Evolutionary conservation across 2,888 invertebrate species (phyloP), one percentile per base, ranked within the genome.

Genomic region (Conomelus anceps): DNA sequence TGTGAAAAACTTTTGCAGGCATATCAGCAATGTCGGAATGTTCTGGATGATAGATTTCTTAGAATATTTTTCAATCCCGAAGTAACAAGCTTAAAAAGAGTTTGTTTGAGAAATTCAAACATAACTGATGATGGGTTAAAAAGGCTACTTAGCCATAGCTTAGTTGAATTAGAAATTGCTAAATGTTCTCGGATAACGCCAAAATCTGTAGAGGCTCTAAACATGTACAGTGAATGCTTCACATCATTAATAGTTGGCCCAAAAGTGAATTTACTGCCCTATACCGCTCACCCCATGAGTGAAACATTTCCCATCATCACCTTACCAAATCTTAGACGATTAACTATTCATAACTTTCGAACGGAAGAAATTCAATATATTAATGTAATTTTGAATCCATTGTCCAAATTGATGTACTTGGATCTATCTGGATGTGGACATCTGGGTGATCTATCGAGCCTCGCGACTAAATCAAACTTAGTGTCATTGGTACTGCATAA

Each of bases 401-500:
- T 63, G 20, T n/a, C 63, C 7, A 63, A 63, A 63, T 63, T 63
- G n/a, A 63, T 63, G 63, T 63, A 63, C 63, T 63, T 97, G 91
- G 97, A 97, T 92, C 93, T 97, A 63, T 96, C 96, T 0, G 95
- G 95, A 91, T 96, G 96, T 92, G 93, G 94, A 90, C 94, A 95
- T 26, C 93, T 95, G 23, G 94, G 94, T n/a, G 94, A 95, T 90
- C 95, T 97, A 90, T 95, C 95, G 92, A 96, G 96, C 92, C 93
- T 97, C 26, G 94, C 94, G 89, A 94, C 95, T 91, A 93, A 98
- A 91, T 94, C 95, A 29, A 95, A 96, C 92, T 94, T 99, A 91
- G 94, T 95, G 23, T 96, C 96, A 0, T 94, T 99, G 22, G 95
- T 97, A 91, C 94, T 99, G 87, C 97, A 97, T 92, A 97, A 98